Conservation (phyloP, 2,888 invertebrate species). For the Kryphioiulus occultus region DNA sequence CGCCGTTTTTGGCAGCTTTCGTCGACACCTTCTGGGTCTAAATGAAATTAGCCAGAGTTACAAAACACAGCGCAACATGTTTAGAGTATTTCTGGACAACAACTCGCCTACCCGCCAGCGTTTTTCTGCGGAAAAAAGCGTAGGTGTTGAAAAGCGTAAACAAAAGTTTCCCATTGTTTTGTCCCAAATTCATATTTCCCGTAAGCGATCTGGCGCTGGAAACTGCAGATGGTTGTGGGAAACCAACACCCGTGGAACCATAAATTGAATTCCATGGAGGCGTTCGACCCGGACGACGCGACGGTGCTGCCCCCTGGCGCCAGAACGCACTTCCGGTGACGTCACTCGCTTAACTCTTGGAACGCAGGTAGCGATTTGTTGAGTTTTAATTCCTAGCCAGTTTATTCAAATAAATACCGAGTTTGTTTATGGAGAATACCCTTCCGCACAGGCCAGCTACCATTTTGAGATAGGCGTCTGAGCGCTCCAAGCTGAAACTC, state of each 20-base stretch:
- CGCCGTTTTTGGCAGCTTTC: not conserved
- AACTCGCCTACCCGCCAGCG: not conserved
- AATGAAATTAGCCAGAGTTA: conserved; percentile 25
- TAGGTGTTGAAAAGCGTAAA: conserved; percentile 14
- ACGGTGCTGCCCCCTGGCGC: not conserved
- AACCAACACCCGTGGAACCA: not conserved
- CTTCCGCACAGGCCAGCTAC: not conserved
- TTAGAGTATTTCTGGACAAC: not conserved
- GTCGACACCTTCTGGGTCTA: not conserved
- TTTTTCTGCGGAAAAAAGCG: not conserved
- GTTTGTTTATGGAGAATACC: not conserved
- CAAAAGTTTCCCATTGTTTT: conserved; percentile 31
- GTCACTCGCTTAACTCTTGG: not conserved
- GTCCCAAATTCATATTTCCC: conserved; percentile 14
- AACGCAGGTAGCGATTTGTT: not conserved
- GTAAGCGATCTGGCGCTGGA: not conserved
- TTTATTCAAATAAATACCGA: not conserved
- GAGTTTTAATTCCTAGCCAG: not conserved
- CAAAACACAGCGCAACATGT: not conserved
- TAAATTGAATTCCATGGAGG: not conserved
- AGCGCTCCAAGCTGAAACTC: not conserved
- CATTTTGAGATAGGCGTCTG: not conserved
- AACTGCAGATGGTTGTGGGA: not conserved
- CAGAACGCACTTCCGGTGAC: not conserved
- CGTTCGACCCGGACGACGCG: not conserved